Evolutionary conservation across 2,888 invertebrate genomes (phyloP).

Genomic region (Nebria brevicollis): DNA sequence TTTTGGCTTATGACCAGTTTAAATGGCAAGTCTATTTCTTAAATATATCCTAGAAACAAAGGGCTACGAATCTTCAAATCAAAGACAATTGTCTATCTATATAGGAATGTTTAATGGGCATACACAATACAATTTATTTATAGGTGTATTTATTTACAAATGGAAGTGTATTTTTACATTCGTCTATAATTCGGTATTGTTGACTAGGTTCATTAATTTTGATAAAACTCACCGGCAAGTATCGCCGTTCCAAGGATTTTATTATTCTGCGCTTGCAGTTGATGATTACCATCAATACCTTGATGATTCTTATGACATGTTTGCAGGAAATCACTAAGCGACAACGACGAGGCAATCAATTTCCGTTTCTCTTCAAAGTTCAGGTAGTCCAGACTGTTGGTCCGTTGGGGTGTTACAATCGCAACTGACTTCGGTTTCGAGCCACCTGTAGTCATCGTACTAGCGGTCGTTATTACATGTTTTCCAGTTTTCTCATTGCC

Average conservation of each 20-base stretch:
- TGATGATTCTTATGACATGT: not conserved
- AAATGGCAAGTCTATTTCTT: not conserved
- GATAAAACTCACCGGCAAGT: slow-evolving; percentile 59
- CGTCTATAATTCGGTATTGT: no score
- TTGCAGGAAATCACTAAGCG: slow-evolving; percentile 78
- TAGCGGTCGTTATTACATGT: not conserved
- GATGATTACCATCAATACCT: not conserved
- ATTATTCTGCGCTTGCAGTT: not conserved
- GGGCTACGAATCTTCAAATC: not conserved
- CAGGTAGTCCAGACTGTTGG: slow-evolving; percentile 87
- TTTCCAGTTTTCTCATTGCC: slow-evolving; percentile 31
- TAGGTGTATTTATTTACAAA: no score
- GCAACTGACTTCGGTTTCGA: slow-evolving; percentile 69
- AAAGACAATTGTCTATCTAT: not conserved
- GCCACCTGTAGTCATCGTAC: slow-evolving; percentile 4
- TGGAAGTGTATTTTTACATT: no score
- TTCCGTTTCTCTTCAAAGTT: slow-evolving; percentile 93
- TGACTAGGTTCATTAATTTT: slow-evolving; percentile 6
- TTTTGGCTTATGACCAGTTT: not conserved
- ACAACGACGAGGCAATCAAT: slow-evolving; percentile 87
- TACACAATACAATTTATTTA: no score
- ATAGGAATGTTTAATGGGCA: no score
- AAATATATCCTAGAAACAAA: not conserved
- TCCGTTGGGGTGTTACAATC: slow-evolving; percentile 77
- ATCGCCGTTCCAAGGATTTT: slow-evolving; percentile 55